Percentiles rank a stretch among this genome's conserved stretches.
Evolutionary conservation across 2,888 invertebrate species (phyloP).

Genomic region (Phymatocera aterrima): DNA sequence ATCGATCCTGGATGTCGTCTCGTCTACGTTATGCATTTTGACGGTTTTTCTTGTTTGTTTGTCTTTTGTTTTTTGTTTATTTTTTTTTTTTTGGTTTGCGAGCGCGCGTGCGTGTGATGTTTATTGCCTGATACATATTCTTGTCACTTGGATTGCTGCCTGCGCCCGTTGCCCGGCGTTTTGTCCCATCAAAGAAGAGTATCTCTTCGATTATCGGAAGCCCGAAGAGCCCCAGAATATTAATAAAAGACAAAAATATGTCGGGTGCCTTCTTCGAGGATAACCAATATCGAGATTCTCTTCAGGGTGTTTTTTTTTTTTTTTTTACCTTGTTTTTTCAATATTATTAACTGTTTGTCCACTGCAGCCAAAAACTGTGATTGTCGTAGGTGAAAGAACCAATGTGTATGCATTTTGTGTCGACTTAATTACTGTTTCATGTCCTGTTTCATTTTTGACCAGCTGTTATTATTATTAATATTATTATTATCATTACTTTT

Average conservation of each 20-base stretch:
- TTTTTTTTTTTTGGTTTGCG: no score
- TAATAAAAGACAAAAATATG: neutral
- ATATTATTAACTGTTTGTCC: slow-evolving; percentile 31
- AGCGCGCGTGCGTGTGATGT: slow-evolving; percentile 67
- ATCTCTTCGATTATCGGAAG: slow-evolving; percentile 20
- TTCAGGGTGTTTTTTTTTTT: slow-evolving; percentile 40
- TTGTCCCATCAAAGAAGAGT: slow-evolving; percentile 5
- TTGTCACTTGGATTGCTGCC: slow-evolving; percentile 30
- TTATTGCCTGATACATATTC: slow-evolving; percentile 63
- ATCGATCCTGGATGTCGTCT: slow-evolving; percentile 72
- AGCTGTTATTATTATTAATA: no score
- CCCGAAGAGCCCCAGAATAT: slow-evolving; percentile 4
- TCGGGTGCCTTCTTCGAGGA: slow-evolving; percentile 25
- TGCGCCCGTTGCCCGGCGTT: slow-evolving; percentile 27
- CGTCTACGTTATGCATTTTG: slow-evolving; percentile 68
- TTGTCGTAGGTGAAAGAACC: slow-evolving; percentile 20
- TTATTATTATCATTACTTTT: no score
- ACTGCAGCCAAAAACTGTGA: slow-evolving; percentile 25
- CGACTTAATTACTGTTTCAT: slow-evolving; percentile 26
- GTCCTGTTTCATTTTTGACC: neutral
- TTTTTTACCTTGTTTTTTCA: no score
- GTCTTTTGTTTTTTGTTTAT: no score
- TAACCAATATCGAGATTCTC: slow-evolving; percentile 28
- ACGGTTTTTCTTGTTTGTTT: slow-evolving; percentile 58
- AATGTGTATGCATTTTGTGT: slow-evolving; percentile 41